Base-by-base conservation (phyloP, 1,140 invertebrate species). In the Papilio polyxenes region DNA sequence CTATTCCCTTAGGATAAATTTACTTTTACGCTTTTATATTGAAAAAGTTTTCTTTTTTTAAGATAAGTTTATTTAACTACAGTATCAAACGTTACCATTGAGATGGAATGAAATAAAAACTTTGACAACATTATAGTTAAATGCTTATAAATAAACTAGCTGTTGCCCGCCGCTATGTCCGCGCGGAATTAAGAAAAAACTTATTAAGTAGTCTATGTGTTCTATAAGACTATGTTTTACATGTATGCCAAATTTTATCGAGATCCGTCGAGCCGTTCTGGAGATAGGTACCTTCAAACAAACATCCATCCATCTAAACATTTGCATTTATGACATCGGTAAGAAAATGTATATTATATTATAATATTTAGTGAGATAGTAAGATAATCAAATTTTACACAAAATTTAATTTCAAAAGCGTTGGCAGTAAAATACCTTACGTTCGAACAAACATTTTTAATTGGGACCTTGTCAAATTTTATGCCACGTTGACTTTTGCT, bases 391-490 rank as follows among this genome's bases (percentile, higher is more conserved):
- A 20, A 59, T 59, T 59, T 59, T 59, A 13, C 23, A 69, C 11
- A 69, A 69, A 69, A 69, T 37, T 40, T 40, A 69, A 13, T 37
- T 69, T 69, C 65, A 10, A 69, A 69, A 69, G 11, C 65, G 65
- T 69, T 31, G 23, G 65, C 31, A 13, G 31, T 13, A 69, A 69
- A 69, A 69, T 69, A 69, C 23, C 65, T 37, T 37, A 69, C 65
- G 65, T 69, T 37, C 65, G 65, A 37, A 69, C 65, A 69, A 69
- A 69, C 65, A 69, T 69, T 69, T 69, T 37, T 69, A 69, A 69
- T 69, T 69, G 31, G 65, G 65, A 37, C 65, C 65, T 69, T 69
- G 65, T 69, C 23, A 69, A 69, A 69, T 69, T 69, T 69, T 69
- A 10, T 69, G 65, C 65, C 23, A 69, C 65, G 65, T 37, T 69